Conservation (phyloP, 2,888 invertebrate genomes). For the Philonicus albiceps region DNA sequence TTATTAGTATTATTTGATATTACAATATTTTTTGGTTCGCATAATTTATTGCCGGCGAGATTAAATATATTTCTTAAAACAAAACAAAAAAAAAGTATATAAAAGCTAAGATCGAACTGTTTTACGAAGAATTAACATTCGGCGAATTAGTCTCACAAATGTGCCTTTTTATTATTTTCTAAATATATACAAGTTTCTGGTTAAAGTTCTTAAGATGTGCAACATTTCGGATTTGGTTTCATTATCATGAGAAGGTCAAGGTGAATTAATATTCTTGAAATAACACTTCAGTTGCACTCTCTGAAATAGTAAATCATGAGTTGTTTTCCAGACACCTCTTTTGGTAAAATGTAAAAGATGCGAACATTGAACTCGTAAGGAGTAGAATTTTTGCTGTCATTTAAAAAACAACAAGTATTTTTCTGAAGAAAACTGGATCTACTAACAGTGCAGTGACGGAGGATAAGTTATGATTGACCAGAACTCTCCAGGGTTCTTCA, state of each 20-base stretch:
- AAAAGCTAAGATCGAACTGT: background rate
- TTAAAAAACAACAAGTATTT: no score
- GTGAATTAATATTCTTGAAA: background rate
- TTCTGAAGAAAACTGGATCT: background rate
- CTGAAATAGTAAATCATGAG: background rate
- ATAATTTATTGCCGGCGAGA: background rate
- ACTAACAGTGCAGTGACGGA: background rate
- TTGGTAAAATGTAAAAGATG: background rate
- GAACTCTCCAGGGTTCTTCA: background rate
- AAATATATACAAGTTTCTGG: background rate
- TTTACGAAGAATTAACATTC: background rate
- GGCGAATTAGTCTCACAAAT: background rate
- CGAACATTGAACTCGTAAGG: background rate
- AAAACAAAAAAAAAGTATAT: background rate
- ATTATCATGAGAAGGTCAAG: background rate
- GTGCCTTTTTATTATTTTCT: background rate
- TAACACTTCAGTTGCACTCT: background rate
- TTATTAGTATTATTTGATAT: background rate
- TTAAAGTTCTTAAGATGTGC: background rate
- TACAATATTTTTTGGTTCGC: background rate
- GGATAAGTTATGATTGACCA: background rate
- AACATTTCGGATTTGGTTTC: background rate
- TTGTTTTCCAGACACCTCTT: background rate
- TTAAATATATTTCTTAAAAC: background rate
- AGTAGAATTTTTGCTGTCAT: background rate